Evolutionary conservation across 1,140 invertebrate genomes (phyloP).

Genomic region (Heliconius himera): DNA sequence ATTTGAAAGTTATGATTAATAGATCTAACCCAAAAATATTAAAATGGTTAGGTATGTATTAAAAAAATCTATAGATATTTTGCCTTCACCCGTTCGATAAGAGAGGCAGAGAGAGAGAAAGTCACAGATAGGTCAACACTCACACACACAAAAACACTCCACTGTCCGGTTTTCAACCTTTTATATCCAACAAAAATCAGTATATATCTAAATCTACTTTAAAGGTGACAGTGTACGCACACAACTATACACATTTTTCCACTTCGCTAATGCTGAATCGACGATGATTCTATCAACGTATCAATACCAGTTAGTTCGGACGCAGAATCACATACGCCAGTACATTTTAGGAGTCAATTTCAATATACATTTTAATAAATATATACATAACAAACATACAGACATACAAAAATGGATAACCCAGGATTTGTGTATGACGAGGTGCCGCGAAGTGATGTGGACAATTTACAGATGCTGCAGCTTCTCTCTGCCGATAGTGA

Average conservation of each 20-base stretch:
- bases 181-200: no score
- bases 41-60: no score
- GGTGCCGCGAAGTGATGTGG: background rate
- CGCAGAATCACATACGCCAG: background rate
- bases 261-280: conserved; percentile 28
- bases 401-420: conserved; percentile 14
- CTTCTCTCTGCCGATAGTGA: background rate
- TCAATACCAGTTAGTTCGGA: conserved; percentile 18
- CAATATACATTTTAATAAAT: background rate
- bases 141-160: no score
- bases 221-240: background rate
- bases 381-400: background rate
- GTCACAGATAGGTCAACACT: no score
- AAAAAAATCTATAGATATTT: no score
- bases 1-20: no score
- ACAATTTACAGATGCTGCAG: background rate
- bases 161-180: no score
- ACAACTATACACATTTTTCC: conserved; percentile 17
- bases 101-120: no score
- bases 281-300: conserved; percentile 18
- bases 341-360: background rate
- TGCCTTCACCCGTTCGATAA: no score
- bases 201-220: no score
- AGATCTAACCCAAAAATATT: no score
- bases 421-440: conserved; percentile 21